A percentile compares a stretch with the other conserved stretches of the same genome.
Conservation (phyloP, 2,888 invertebrate genomes). For the Conus canariensis region DNA sequence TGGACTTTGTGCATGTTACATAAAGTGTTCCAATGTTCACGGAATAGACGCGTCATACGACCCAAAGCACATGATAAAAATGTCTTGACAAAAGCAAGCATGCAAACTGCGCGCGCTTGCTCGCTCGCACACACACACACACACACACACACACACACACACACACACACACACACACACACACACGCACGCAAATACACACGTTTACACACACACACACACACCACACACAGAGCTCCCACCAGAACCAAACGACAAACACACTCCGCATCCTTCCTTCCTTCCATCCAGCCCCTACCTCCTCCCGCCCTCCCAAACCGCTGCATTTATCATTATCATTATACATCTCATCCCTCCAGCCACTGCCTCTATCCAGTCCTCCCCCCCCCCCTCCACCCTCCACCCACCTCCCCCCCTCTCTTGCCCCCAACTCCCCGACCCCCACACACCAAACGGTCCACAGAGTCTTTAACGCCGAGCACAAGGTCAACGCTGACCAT, state of each 20-base stretch:
- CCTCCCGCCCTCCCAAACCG: background rate
- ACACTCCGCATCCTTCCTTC: background rate
- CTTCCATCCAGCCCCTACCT: background rate
- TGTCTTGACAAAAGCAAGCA: too few species aligned
- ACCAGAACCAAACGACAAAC: background rate
- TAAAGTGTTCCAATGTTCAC: too few species aligned
- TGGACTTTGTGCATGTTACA: too few species aligned
- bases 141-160: too few species aligned
- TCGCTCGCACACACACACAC: background rate
- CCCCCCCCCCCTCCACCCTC: background rate
- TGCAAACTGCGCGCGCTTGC: background rate
- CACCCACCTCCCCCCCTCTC: background rate
- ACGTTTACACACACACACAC: too few species aligned
- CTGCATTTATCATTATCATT: too few species aligned
- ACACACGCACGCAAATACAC: too few species aligned
- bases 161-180: background rate
- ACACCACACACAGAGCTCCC: background rate
- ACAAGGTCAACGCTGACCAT: slow-evolving; percentile 20
- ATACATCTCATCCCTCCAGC: too few species aligned
- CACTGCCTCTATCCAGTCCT: too few species aligned
- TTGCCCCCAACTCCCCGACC: too few species aligned
- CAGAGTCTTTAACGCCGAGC: slow-evolving; percentile 1
- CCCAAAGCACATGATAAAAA: too few species aligned
- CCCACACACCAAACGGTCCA: background rate
- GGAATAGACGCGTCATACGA: too few species aligned